These are phyloP conservation scores for Pelosia muscerda DNA, from an alignment of 2,888 invertebrate species.

Conservation along the genomic window DNA sequence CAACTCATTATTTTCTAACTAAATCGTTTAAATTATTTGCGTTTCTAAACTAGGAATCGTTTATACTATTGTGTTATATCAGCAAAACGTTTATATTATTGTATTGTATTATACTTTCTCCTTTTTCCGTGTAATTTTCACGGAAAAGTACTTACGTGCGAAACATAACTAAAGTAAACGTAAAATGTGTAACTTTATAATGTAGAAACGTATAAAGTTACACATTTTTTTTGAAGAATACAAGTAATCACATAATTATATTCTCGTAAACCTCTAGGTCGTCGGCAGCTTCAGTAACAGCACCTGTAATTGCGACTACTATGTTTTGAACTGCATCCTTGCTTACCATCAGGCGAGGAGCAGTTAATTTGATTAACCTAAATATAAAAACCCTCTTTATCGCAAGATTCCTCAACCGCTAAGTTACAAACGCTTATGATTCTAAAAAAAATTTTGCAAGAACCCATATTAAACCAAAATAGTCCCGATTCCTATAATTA, in stretches of 20 bases:
- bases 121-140: conserved; percentile 3
- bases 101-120: background rate
- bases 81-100: background rate
- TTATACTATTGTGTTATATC: conserved; percentile 1
- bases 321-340: no score
- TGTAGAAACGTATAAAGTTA: no score
- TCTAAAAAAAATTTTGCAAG: background rate
- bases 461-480: background rate
- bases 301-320: no score
- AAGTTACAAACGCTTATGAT: background rate
- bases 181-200: no score
- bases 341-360: no score
- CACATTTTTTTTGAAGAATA: background rate
- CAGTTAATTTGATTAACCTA: no score
- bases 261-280: background rate
- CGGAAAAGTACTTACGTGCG: background rate
- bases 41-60: background rate
- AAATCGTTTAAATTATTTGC: background rate
- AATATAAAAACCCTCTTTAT: no score
- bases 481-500: background rate
- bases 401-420: background rate
- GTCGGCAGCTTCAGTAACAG: no score
- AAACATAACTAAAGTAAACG: no score
- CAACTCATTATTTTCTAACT: background rate
- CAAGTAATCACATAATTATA: background rate